These are phyloP conservation scores for Ophioninae sp. DNA, from an alignment of 2,888 invertebrate species.

Conservation along the genomic window DNA sequence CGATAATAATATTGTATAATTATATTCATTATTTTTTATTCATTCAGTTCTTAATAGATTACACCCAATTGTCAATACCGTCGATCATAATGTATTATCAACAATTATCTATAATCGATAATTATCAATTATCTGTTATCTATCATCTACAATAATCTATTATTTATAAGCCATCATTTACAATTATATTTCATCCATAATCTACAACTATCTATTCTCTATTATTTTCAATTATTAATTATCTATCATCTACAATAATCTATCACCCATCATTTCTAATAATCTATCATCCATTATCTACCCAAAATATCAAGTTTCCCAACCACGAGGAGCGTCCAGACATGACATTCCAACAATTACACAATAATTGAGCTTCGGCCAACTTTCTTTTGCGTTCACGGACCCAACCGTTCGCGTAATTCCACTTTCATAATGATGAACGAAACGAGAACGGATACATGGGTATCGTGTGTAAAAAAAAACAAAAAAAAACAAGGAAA, in stretches of 20 bases:
- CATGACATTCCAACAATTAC: neutral
- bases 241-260: too few species aligned
- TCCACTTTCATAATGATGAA: conserved; percentile 22
- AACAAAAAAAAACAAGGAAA: conserved; percentile 29
- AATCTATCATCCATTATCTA: too few species aligned
- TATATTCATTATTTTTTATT: too few species aligned
- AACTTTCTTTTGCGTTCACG: neutral
- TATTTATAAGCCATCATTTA: neutral
- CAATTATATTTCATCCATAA: neutral
- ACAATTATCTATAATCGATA: neutral
- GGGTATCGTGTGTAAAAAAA: conserved; percentile 19
- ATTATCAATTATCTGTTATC: too few species aligned
- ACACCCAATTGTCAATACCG: too few species aligned
- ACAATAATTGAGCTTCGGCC: neutral
- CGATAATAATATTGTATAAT: neutral
- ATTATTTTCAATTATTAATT: too few species aligned
- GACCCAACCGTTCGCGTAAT: conserved; percentile 25
- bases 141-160: neutral
- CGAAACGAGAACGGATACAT: conserved; percentile 18
- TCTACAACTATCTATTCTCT: neutral
- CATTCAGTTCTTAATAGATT: neutral
- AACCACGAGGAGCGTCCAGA: neutral
- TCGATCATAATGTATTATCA: neutral
- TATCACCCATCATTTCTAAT: too few species aligned
- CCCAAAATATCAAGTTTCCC: neutral